Base-by-base conservation (phyloP, 2,113 vertebrate species). In the Megaptera novaeangliae region DNA sequence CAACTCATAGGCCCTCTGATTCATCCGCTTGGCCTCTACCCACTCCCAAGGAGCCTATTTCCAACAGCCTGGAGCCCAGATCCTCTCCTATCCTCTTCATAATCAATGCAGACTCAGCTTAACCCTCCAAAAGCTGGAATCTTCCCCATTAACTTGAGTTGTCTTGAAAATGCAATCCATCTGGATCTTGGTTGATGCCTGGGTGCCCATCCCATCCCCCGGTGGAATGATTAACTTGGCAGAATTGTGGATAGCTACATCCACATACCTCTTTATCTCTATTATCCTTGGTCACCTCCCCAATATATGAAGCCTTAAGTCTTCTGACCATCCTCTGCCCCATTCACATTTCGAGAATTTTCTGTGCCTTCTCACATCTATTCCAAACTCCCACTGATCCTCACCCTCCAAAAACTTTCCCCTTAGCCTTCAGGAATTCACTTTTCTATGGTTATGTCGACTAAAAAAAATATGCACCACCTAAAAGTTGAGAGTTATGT, bases 341-440 rank as follows among this genome's bases (percentile, higher is more conserved):
- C 18, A n/a, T 31, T 95, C 27, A 81, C 36, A 77, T 88, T 69
- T 95, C 61, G 29, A 95, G 92, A 96, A 94, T 49, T 78, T 69
- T 57, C 46, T 75, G 29, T 81, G 27, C 59, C 49, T 59, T 96
- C 57, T 59, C 64, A 69, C 8, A 75, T 39, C 17, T 7, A 88
- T 78, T 96, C 36, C 52, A 88, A 91, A 80, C 15, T 59, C 55
- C 41, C 57, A 84, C 13, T 83, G 61, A 78, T 71, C 31, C 6
- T 2, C 15, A 75, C 18, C 52, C 46, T 77, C 64, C 34, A 39
- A 82, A 82, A 77, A 49, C 18, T 91, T 83, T 63, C 39, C n/a
- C 61, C 27, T 64, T 49, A 69, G 1, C 8, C 23, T 71, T 80
- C 2, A 49, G 20, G 18, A 84, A 36, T 34, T 96, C 27, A 13